Evolutionary conservation across 2,888 invertebrate genomes (phyloP).

Genomic region (Nomada goodeniana): DNA sequence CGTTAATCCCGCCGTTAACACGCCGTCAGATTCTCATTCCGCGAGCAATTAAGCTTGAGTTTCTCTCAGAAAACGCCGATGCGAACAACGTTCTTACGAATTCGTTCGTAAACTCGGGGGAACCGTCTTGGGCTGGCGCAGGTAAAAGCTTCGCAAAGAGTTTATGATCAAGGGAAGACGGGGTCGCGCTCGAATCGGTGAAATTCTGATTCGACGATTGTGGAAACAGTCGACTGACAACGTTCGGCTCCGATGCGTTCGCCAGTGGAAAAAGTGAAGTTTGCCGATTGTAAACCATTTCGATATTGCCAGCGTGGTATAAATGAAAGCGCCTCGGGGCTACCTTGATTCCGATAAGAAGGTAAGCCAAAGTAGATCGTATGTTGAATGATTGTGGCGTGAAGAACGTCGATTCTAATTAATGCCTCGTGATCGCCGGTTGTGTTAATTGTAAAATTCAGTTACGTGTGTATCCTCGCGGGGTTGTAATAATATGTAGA

Average conservation of each 20-base stretch:
- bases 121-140: not conserved
- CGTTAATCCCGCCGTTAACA: constrained; percentile 61
- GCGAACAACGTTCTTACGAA: not conserved
- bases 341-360: not conserved
- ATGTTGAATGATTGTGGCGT: not conserved
- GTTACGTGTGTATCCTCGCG: no score
- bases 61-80: constrained; percentile 8
- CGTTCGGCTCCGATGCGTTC: constrained; percentile 28
- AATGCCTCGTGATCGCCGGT: not conserved
- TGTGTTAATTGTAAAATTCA: not conserved
- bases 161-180: constrained; percentile 1
- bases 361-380: not conserved
- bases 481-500: no score
- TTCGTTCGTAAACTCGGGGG: not conserved
- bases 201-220: constrained; percentile 39
- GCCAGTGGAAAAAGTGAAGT: constrained; percentile 28
- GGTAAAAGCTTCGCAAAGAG: not conserved
- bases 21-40: constrained; percentile 46
- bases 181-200: constrained; percentile 12
- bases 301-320: not conserved
- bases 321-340: not conserved
- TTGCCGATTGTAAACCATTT: constrained; percentile 20
- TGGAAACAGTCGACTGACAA: constrained; percentile 14
- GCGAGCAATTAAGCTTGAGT: constrained; percentile 40
- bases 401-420: not conserved